A percentile compares a stretch with the other conserved stretches of the same genome.
Conservation (phyloP, 2,797 vertebrate species). For the Mus caroli region DNA sequence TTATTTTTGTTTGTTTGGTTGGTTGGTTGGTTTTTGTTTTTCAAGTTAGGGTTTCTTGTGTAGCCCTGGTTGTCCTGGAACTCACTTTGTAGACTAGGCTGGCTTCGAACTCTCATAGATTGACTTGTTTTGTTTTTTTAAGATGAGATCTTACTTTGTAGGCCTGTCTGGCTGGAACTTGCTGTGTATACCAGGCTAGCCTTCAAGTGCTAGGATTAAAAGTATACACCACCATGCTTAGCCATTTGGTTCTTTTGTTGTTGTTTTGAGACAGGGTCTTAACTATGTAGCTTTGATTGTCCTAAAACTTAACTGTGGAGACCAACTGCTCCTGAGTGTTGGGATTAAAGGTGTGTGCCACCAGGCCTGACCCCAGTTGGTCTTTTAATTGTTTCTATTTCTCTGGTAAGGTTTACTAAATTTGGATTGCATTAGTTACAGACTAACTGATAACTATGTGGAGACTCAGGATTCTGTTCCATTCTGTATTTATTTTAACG, state of each 20-base stretch:
- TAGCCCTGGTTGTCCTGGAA: not conserved
- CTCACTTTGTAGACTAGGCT: not conserved
- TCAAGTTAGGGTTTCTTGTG: not conserved
- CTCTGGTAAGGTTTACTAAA: constrained; percentile 25
- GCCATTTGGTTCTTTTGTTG: not conserved
- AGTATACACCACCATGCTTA: not conserved
- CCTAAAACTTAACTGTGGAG: not conserved
- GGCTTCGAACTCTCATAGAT: not conserved
- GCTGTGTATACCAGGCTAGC: not conserved
- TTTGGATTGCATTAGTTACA: constrained; percentile 36
- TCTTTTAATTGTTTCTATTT: constrained; percentile 55
- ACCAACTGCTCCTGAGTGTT: not conserved
- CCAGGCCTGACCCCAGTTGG: not conserved
- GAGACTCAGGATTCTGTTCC: not conserved
- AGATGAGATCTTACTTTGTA: not conserved
- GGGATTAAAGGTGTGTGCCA: not conserved
- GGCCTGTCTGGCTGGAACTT: not conserved
- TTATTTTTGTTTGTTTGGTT: no score
- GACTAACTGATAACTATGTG: not conserved
- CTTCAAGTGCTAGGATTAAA: not conserved
- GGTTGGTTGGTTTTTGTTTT: not conserved
- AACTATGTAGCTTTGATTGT: not conserved
- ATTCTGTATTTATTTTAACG: constrained; percentile 33
- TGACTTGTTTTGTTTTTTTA: not conserved
- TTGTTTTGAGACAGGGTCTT: not conserved